A percentile compares a stretch with the other conserved stretches of the same genome.
Evolutionary conservation across 2,113 vertebrate genomes (phyloP).

Genomic region (Cheirogaleus medius): DNA sequence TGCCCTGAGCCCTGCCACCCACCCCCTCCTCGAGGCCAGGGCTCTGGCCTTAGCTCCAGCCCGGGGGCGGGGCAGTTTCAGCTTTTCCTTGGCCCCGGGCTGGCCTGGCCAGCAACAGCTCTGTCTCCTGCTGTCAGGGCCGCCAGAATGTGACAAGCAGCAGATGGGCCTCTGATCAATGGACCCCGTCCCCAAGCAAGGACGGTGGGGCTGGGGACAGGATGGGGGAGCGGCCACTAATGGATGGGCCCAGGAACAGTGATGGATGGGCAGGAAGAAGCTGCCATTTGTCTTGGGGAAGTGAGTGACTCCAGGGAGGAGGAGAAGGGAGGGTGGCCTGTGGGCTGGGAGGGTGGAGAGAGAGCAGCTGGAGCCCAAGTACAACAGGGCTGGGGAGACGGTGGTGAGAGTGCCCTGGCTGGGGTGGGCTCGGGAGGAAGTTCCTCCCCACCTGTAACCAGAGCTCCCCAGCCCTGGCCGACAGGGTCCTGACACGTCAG

Average conservation of each 20-base stretch:
- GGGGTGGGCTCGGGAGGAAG: not conserved
- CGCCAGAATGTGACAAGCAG: slow-evolving; percentile 85
- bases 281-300: slow-evolving; percentile 95
- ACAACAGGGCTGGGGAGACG: not conserved
- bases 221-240: slow-evolving; percentile 41
- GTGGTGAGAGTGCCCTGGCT: not conserved
- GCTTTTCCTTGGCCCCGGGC: slow-evolving; percentile 78
- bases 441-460: not conserved
- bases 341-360: not conserved
- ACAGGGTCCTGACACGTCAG: not conserved
- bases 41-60: not conserved
- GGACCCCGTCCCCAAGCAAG: slow-evolving; percentile 91
- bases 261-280: slow-evolving; percentile 94
- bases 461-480: not conserved
- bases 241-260: slow-evolving; percentile 80
- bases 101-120: slow-evolving; percentile 84
- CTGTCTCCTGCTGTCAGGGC: slow-evolving; percentile 86
- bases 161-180: slow-evolving; percentile 94
- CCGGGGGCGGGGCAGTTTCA: slow-evolving; percentile 49
- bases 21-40: not conserved
- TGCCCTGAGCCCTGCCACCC: not conserved
- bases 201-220: slow-evolving; percentile 90
- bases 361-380: not conserved
- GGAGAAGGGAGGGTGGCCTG: slow-evolving; percentile 54
- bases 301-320: slow-evolving; percentile 88